Evolutionary conservation across 2,888 invertebrate genomes (phyloP), one percentile per base, ranked within the genome.

Genomic region (Malthinus seriepunctatus): DNA sequence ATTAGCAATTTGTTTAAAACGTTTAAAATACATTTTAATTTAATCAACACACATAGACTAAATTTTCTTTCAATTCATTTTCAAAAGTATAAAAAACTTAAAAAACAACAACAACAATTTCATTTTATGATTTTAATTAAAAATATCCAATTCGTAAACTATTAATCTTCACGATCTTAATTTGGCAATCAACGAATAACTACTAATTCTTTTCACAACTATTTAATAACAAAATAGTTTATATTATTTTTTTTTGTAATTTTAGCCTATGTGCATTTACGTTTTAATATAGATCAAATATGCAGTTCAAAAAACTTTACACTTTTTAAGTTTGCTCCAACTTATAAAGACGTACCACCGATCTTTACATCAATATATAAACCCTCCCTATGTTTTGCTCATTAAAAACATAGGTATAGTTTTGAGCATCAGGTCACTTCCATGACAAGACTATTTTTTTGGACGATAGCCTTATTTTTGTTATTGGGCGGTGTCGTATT

Each of bases 351-450:
- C 60, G 39, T 63, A 61, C 59, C 54, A 63, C 57, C 56, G 56
- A 57, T 61, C 62, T 63, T 63, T 51, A 50, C 55, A 59, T 47
- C 50, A 58, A 57, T 35, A 54, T 57, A 50, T 14, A 51, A 47
- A 35, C 55, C 61, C 61, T n/a, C 56, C 67, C 66, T 54, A 62
- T 54, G 56, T 50, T 51, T 46, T 44, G 9, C 35, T 46, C 34
- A 23, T 23, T 32, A 34, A 39, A 49, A 52, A 61, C 67, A 67
- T 72, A 71, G 74, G 74, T 65, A 66, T 46, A 61, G 63, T 58
- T 70, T 71, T 72, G 72, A 71, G 70, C 83, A 83, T 84, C 84
- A 84, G 80, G 84, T 84, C 78, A 84, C 84, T 81, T 84, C 84
- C 84, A 84, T 84, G 67, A 83, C 82, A 64, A 84, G 76, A 71